phyloP scores from a whole-genome alignment of 2,113 vertebrate genomes.

The Daubentonia madagascariensis region DNA sequence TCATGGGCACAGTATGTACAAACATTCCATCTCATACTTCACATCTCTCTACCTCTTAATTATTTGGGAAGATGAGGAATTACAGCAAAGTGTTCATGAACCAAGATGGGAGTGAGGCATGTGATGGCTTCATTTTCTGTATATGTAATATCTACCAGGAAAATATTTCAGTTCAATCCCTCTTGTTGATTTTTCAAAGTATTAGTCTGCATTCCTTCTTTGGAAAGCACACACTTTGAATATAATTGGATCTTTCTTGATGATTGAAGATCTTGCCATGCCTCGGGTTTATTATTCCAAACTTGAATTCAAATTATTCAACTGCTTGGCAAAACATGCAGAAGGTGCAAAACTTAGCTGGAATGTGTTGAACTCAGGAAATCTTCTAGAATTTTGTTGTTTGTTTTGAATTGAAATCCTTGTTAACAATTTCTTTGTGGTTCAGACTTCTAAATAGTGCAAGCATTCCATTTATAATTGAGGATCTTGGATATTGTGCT shows the following conservation, averaged over 20 bases:
- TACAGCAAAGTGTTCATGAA: background rate
- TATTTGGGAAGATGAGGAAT: constrained; percentile 2
- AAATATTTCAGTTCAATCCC: background rate
- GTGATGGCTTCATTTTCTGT: background rate
- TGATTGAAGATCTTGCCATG: constrained; percentile 54
- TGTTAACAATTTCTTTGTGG: constrained; percentile 47
- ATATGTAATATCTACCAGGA: background rate
- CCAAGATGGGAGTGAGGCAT: background rate
- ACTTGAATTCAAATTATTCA: constrained; percentile 53
- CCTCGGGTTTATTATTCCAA: constrained; percentile 8
- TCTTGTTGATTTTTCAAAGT: constrained; percentile 48
- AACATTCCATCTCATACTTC: background rate
- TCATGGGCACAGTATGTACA: background rate
- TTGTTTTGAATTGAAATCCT: constrained; percentile 55
- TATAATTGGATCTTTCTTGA: constrained; percentile 54
- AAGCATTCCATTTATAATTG: background rate
- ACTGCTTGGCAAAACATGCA: background rate
- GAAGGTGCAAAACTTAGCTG: constrained; percentile 38
- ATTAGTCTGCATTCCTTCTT: background rate
- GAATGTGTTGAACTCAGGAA: constrained; percentile 20
- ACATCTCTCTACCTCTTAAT: background rate
- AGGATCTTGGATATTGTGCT: background rate
- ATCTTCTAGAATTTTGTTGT: constrained; percentile 47
- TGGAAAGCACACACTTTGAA: background rate
- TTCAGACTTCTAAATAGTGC: constrained; percentile 43